Base-by-base conservation (phyloP, 2,888 invertebrate genomes). In the Rhagophthalmus giganteus region DNA sequence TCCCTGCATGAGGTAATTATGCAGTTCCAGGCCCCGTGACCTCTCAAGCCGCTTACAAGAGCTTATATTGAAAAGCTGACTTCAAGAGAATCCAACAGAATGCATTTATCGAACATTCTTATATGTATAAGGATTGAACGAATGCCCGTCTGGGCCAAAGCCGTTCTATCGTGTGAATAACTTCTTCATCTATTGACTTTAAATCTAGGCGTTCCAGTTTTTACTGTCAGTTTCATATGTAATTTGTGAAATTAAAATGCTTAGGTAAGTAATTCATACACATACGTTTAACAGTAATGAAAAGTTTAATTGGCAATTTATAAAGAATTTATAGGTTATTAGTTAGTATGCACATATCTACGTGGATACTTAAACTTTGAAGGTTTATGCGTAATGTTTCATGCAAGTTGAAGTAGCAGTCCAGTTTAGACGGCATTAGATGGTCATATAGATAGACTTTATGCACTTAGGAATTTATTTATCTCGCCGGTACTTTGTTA, bases 1-100 rank as follows among this genome's bases (percentile, higher is more conserved):
- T 47, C 53, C 47, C 53, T 11, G 42, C 47, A 42, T 48, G 39
- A 40, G 48, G 53, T 48, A 54, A 54, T 54, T 54, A 54, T 54
- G 34, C 53, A 54, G 48, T 37, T 42, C 53, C 48, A 39, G 37
- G 28, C 47, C 39, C 53, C 48, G 53, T 54, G 48, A 54, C 53
- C 53, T 54, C 44, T 54, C 53, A 34, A 54, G 53, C 53, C 42
- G 48, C 53, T 54, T 54, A 54, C 44, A 54, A 54, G 47, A 48
- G 48, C 53, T 54, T 54, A 42, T 48, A 54, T 51, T 47, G 52
- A 46, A 44, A 47, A 47, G 52, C 41, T 38, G 52, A 52, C 46
- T 52, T 35, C 52, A 42, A 47, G 37, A 47, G 46, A 47, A 52
- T 47, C 41, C 38, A n/a, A 52, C 45, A 44, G 15, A 31, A n/a